These are phyloP conservation scores for Oxygymnocypris stewartii DNA, from an alignment of 2,113 vertebrate species.

Conservation along the genomic window DNA sequence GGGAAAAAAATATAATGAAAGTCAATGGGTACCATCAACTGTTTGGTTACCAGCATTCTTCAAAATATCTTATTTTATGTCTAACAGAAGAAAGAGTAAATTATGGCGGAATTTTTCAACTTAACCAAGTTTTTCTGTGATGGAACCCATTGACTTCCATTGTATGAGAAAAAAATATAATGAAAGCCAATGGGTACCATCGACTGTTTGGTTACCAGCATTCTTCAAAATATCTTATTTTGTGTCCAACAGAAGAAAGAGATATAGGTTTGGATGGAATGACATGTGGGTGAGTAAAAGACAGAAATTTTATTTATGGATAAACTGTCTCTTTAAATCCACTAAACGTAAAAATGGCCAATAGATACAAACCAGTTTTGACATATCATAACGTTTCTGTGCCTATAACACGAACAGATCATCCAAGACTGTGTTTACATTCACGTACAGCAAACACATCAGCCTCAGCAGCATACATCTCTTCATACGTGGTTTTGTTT, in stretches of 20 bases:
- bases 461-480: neutral
- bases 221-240: neutral
- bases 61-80: no score
- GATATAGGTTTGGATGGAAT: no score
- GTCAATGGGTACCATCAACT: no score
- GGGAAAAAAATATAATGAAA: no score
- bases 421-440: neutral
- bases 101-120: no score
- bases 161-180: no score
- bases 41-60: no score
- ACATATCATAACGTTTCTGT: neutral
- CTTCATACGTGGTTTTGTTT: constrained; percentile 31
- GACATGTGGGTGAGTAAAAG: neutral
- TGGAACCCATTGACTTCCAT: no score
- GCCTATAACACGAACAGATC: neutral
- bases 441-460: constrained; percentile 16
- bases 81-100: no score
- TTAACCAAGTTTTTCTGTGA: no score
- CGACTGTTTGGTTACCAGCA: no score
- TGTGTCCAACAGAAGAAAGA: neutral
- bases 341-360: neutral
- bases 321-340: neutral
- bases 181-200: no score
- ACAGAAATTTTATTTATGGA: neutral
- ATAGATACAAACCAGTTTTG: neutral